phyloP scores from a whole-genome alignment of 2,888 invertebrate species.

The Adelphocoris suturalis region DNA sequence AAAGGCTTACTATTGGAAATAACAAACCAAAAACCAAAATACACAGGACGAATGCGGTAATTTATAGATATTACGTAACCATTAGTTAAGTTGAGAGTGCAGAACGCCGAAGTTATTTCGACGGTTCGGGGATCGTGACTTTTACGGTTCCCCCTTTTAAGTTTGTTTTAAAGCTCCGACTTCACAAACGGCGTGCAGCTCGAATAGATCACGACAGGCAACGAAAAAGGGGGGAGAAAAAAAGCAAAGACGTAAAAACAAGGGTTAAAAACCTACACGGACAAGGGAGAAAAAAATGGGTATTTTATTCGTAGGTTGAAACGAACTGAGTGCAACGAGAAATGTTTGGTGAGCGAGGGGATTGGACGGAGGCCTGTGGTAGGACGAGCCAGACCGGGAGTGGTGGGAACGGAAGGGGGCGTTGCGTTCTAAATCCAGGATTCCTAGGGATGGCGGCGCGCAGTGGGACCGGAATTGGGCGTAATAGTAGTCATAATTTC shows the following conservation, averaged over 20 bases:
- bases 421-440: neutral
- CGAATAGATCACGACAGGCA: constrained; percentile 22
- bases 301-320: neutral
- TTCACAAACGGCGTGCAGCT: constrained; percentile 18
- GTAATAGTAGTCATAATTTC: too few relatives aligned
- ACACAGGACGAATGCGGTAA: neutral
- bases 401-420: constrained; percentile 14
- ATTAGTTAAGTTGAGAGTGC: neutral
- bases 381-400: neutral
- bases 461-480: too few relatives aligned
- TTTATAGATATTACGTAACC: constrained; percentile 10
- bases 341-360: neutral
- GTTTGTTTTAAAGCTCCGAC: constrained; percentile 25
- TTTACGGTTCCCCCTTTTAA: constrained; percentile 18
- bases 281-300: constrained; percentile 4
- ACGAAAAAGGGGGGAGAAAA: neutral
- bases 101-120: neutral
- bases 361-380: neutral
- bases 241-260: neutral
- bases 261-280: neutral
- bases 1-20: too few relatives aligned
- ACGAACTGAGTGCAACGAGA: neutral
- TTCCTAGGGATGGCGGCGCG: neutral
- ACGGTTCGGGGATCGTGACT: neutral
- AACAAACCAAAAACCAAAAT: neutral